A percentile compares a stretch with the other conserved stretches of the same genome.
phyloP scores from a whole-genome alignment of 64 coral and sea anemone species.

The Anthopleura sola region DNA sequence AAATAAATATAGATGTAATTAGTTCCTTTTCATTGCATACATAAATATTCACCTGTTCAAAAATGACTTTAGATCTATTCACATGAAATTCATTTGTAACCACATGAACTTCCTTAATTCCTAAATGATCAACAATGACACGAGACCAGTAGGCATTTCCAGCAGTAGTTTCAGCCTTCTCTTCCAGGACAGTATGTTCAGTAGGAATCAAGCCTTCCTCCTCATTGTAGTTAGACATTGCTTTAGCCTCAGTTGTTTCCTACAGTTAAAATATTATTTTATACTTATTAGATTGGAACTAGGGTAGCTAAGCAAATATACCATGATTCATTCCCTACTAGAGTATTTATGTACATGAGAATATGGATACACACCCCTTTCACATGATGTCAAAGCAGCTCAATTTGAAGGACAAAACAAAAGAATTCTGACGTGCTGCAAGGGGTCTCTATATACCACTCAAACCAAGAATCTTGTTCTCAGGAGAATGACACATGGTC shows the following conservation, averaged over 20 bases:
- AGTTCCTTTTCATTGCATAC: too few species aligned
- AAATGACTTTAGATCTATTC: slow-evolving; percentile 69
- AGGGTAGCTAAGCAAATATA: neutral
- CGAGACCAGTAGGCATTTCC: slow-evolving; percentile 80
- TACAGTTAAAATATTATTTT: neutral
- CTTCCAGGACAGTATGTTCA: slow-evolving; percentile 62
- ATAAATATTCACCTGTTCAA: slow-evolving; percentile 59
- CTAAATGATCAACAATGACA: slow-evolving; percentile 68
- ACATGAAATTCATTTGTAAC: slow-evolving; percentile 77
- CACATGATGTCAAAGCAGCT: neutral
- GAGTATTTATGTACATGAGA: neutral
- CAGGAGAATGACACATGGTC: too few species aligned
- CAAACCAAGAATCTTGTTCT: too few species aligned
- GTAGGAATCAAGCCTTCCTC: slow-evolving; percentile 49
- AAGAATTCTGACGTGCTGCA: too few species aligned
- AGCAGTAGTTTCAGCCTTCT: slow-evolving; percentile 69
- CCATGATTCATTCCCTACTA: neutral
- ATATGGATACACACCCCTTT: neutral
- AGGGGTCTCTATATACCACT: too few species aligned
- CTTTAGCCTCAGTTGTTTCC: slow-evolving; percentile 75
- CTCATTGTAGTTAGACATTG: slow-evolving; percentile 65
- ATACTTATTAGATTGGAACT: neutral
- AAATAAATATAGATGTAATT: neutral
- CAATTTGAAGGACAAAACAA: too few species aligned
- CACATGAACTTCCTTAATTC: slow-evolving; percentile 50